Evolutionary conservation across 1,140 invertebrate species (phyloP).

Genomic region (Nasonia longicornis): DNA sequence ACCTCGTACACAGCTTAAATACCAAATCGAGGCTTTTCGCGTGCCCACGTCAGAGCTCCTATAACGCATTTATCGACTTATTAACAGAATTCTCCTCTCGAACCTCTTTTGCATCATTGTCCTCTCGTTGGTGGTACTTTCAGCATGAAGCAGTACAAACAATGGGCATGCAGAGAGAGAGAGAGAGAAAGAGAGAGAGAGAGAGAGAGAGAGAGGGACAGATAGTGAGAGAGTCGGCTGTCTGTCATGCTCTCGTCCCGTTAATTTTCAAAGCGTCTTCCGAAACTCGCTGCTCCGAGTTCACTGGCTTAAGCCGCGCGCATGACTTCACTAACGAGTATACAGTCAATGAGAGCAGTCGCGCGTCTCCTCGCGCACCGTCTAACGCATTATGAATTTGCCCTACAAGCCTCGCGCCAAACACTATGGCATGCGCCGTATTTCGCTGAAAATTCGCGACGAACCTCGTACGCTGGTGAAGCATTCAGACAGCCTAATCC

Average conservation of each 20-base stretch:
- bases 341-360: neutral
- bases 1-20: no score
- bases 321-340: neutral
- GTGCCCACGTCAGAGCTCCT: no score
- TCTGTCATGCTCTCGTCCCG: neutral
- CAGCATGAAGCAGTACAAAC: neutral
- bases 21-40: no score
- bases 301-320: neutral
- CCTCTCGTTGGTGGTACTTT: neutral
- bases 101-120: no score
- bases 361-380: neutral
- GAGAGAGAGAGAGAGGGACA: no score
- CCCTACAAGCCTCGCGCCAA: neutral
- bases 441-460: neutral
- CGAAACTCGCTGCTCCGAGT: neutral
- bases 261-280: slow-evolving; percentile 1
- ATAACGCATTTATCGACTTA: no score
- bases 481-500: neutral
- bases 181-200: no score
- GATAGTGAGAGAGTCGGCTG: neutral
- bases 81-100: no score
- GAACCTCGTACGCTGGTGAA: neutral
- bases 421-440: no score
- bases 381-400: neutral
- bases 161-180: neutral